A percentile compares a stretch with the other conserved stretches of the same genome.
phyloP scores from a whole-genome alignment of 2,888 invertebrate species.

The Trachelus troglodyta region DNA sequence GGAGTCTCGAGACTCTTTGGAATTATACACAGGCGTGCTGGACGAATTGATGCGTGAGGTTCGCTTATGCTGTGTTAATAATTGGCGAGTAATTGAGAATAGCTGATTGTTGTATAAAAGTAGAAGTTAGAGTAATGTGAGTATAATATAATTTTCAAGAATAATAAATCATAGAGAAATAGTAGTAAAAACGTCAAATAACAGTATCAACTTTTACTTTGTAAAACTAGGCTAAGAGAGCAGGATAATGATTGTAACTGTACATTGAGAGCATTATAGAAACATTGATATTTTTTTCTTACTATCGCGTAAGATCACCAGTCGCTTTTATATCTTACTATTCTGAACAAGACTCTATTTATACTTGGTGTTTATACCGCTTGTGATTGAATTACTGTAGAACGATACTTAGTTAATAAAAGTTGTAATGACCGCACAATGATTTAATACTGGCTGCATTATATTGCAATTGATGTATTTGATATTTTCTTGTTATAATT shows the following conservation, averaged over 20 bases:
- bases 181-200: neutral
- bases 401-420: neutral
- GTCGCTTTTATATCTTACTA: neutral
- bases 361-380: neutral
- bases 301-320: neutral
- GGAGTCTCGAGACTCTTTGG: neutral
- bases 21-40: neutral
- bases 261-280: neutral
- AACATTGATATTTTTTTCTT: neutral
- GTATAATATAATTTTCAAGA: neutral
- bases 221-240: neutral
- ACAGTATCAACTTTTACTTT: neutral
- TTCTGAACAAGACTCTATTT: neutral
- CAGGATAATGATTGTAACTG: neutral
- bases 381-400: neutral
- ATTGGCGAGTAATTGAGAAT: neutral
- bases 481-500: neutral
- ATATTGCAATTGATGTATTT: neutral
- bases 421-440: neutral
- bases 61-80: neutral
- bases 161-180: neutral
- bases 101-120: neutral
- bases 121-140: neutral
- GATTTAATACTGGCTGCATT: neutral
- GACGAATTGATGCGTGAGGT: neutral